phyloP scores from a whole-genome alignment of 2,113 vertebrate genomes.

The Echinops telfairi region DNA sequence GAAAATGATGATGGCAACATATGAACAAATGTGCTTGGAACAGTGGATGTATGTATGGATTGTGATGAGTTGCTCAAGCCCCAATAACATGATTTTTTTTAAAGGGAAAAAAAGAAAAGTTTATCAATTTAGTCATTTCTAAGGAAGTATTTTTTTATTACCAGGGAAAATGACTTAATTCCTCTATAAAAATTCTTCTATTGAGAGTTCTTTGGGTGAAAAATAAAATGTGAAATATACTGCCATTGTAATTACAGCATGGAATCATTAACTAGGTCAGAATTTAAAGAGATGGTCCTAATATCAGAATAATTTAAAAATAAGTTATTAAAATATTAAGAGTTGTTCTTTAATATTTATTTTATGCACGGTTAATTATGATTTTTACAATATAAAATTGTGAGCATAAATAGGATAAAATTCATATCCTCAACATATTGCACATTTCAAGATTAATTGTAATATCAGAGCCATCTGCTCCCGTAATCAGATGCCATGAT shows the following conservation, averaged over 20 bases:
- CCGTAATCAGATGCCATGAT: conserved; percentile 60
- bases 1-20: too few species aligned
- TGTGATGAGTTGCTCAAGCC: too few species aligned
- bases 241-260: background rate
- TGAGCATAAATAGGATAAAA: conserved; percentile 27
- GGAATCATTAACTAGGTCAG: background rate
- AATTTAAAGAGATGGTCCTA: conserved; percentile 9
- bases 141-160: background rate
- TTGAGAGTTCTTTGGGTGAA: background rate
- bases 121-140: background rate
- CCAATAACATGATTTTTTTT: too few species aligned
- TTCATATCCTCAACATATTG: conserved; percentile 48
- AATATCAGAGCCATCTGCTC: conserved; percentile 57
- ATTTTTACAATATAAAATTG: conserved; percentile 19
- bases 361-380: background rate
- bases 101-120: background rate
- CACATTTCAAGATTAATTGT: conserved; percentile 60
- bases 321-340: background rate
- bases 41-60: too few species aligned
- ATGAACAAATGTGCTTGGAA: too few species aligned
- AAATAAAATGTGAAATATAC: background rate
- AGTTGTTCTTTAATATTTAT: background rate
- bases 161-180: background rate
- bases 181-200: background rate
- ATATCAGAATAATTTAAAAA: background rate